Evolutionary conservation across 2,113 vertebrate species (phyloP), one percentile per base, ranked within the genome.

Genomic region (Ictidomys tridecemlineatus): DNA sequence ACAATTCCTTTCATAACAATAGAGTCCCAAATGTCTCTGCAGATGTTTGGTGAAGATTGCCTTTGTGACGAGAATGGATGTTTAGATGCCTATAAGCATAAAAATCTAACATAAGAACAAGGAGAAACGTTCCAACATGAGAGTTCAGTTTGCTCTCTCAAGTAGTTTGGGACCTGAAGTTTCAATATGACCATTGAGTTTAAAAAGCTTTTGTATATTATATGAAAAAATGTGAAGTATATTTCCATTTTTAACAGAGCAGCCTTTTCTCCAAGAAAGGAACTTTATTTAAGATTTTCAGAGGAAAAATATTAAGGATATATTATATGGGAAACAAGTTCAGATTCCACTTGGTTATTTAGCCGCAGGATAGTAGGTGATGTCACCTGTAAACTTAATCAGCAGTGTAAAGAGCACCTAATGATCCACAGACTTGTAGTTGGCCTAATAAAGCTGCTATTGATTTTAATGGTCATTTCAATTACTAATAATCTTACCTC

Each of bases 1-100:
- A 96, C 95, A 98, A 97, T 95, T 97, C 85, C 80, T 97, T 73
- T 95, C 13, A 28, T 96, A 96, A 98, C 96, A 98, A 97, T 53
- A 97, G 78, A 30, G 93, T 94, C 84, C 86, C 91, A 98, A 98
- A 96, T 97, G 92, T 95, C 96, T 97, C 93, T 89, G 93, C 97
- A 97, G 97, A 88, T 98, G 89, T 96, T 98, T 79, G 84, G 85
- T 56, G 53, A 97, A 97, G 96, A 97, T 51, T 90, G 74, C 90
- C 70, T 95, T 98, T 97, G 91, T 97, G 96, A 98, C 82, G 65
- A 94, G 95, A 98, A 93, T 70, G 89, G 45, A 87, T 98, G 53
- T 42, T 96, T 97, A 95, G 84, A 98, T 76, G 74, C 63, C 91
- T 48, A 53, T 1, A 1, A 98, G 73, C 87, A 93, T 28, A 93